phyloP scores from a whole-genome alignment of 2,888 invertebrate genomes.

The Tholera decimalis region DNA sequence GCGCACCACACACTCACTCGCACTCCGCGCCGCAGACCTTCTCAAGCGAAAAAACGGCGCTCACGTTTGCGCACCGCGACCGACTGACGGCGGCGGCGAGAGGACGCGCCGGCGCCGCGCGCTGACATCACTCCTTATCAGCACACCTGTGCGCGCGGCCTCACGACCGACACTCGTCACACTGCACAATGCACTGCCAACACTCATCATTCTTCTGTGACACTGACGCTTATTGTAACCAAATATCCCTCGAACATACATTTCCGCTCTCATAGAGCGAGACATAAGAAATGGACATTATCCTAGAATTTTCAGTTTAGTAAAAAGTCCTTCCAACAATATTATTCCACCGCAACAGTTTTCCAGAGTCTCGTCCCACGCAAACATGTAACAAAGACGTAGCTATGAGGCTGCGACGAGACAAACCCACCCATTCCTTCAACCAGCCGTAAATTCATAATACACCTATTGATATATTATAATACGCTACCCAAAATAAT shows the following conservation, averaged over 20 bases:
- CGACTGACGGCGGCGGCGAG: constrained; percentile 73
- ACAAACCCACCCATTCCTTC: too few relatives aligned
- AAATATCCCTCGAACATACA: constrained; percentile 2
- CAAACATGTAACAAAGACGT: too few relatives aligned
- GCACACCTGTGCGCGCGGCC: constrained; percentile 68
- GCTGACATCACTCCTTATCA: constrained; percentile 81
- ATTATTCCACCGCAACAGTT: too few relatives aligned
- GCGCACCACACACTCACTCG: constrained; percentile 52
- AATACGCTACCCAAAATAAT: too few relatives aligned
- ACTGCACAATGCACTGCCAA: constrained; percentile 32
- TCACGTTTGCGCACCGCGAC: constrained; percentile 76
- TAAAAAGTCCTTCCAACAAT: too few relatives aligned
- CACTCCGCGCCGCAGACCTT: constrained; percentile 19
- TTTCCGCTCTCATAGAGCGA: background rate
- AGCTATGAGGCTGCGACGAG: too few relatives aligned
- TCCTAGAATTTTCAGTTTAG: too few relatives aligned
- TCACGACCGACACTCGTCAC: constrained; percentile 44
- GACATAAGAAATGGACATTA: too few relatives aligned
- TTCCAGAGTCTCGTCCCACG: too few relatives aligned
- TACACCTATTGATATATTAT: too few relatives aligned
- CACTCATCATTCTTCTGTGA: constrained; percentile 32
- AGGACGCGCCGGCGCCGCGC: constrained; percentile 67
- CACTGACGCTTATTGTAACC: constrained; percentile 6
- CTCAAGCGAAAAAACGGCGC: constrained; percentile 71
- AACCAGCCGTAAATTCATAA: too few relatives aligned